A percentile compares a stretch with the other conserved stretches of the same genome.
Conservation (phyloP, 2,797 vertebrate genomes). For the Pteronotus mesoamericanus region DNA sequence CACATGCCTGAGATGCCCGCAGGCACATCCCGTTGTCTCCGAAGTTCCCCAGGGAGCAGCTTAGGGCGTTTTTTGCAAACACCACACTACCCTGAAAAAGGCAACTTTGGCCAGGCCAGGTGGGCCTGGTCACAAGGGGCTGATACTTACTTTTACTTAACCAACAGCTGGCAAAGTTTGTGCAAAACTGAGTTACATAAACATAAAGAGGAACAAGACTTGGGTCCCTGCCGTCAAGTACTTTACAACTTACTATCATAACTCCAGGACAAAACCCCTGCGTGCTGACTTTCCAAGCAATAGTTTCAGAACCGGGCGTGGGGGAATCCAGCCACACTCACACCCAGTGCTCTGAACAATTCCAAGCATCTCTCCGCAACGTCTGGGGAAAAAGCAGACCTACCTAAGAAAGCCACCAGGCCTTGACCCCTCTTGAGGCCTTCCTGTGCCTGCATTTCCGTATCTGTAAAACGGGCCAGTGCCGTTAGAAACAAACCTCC, state of each 20-base stretch:
- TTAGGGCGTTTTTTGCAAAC: not conserved
- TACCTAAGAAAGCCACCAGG: not conserved
- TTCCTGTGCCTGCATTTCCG: not conserved
- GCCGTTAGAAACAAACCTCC: not conserved
- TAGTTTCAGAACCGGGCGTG: not conserved
- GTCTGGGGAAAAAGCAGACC: not conserved
- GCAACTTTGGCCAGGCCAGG: not conserved
- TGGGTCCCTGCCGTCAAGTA: not conserved
- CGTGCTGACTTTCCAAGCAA: not conserved
- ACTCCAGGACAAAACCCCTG: not conserved
- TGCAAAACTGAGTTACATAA: not conserved
- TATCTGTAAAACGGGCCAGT: not conserved
- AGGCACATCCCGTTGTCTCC: rapidly evolving
- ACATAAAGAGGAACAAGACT: too few relatives aligned
- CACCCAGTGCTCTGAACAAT: too few relatives aligned
- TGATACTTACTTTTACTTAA: not conserved
- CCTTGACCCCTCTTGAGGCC: not conserved
- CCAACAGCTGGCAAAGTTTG: not conserved
- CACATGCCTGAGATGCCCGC: rapidly evolving
- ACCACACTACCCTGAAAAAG: not conserved
- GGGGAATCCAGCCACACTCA: rapidly evolving
- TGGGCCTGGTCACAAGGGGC: not conserved
- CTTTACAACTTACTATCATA: not conserved
- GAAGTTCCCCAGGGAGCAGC: not conserved
- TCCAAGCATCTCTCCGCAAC: not conserved